phyloP scores from a whole-genome alignment of 2,888 invertebrate genomes.

The Notodonta ziczac region DNA sequence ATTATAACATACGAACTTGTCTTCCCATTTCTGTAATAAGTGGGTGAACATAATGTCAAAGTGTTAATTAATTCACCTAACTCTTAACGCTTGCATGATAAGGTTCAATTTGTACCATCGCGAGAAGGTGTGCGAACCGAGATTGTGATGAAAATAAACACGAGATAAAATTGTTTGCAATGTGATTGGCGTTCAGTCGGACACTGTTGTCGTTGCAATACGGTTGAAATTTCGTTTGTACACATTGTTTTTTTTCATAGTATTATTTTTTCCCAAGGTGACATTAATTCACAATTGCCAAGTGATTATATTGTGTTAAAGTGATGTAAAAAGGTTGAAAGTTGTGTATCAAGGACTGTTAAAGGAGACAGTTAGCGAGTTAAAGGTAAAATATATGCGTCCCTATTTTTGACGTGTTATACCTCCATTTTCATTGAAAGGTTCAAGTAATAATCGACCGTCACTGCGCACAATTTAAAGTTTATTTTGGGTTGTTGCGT shows the following conservation, averaged over 20 bases:
- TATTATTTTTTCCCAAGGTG: neutral
- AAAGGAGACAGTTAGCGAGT: neutral
- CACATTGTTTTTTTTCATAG: neutral
- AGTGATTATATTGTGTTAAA: neutral
- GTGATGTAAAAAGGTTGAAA: slow-evolving; percentile 1
- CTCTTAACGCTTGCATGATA: neutral
- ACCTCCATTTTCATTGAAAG: too few relatives aligned
- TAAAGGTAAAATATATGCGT: neutral
- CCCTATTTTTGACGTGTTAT: neutral
- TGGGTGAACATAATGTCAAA: slow-evolving; percentile 1
- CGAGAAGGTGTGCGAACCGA: neutral
- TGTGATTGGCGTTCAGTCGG: neutral
- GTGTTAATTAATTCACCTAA: neutral
- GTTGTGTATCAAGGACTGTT: neutral
- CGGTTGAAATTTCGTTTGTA: slow-evolving; percentile 1
- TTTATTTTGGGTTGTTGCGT: too few relatives aligned
- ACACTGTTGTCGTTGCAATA: neutral
- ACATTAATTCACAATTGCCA: neutral
- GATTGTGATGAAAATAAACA: slow-evolving; percentile 13
- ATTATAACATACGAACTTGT: neutral
- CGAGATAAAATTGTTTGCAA: slow-evolving; percentile 5
- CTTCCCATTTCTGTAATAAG: slow-evolving; percentile 2
- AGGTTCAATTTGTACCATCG: neutral
- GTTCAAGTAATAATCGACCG: too few relatives aligned
- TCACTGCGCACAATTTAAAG: too few relatives aligned